Conservation (phyloP, 1,140 invertebrate species). For the Brachionus paranguensis region DNA sequence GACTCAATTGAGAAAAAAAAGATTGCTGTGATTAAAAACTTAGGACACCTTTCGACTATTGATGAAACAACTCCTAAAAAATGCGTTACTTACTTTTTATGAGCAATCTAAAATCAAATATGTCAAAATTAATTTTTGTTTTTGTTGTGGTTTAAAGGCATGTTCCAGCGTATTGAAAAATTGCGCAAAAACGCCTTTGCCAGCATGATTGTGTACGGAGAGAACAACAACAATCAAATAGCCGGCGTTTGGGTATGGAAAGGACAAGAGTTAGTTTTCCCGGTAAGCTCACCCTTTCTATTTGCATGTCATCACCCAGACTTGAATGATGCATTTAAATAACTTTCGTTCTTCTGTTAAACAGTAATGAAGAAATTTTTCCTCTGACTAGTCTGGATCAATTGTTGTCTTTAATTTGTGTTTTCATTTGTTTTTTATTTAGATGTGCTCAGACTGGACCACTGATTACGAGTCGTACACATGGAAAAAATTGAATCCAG, state of each 20-base stretch:
- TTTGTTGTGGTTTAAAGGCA: constrained; percentile 59
- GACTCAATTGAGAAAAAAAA: neutral
- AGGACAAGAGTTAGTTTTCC: constrained; percentile 85
- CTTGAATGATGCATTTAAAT: neutral
- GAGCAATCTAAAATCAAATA: neutral
- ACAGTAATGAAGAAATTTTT: constrained; percentile 21
- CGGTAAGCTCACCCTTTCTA: constrained; percentile 58
- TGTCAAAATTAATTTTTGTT: neutral
- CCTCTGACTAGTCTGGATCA: neutral
- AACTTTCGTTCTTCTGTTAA: constrained; percentile 11
- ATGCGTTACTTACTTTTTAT: constrained; percentile 39
- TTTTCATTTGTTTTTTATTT: constrained; percentile 49
- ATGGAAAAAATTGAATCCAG: constrained; percentile 89
- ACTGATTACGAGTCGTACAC: constrained; percentile 92
- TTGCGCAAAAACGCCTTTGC: constrained; percentile 92
- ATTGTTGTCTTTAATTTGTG: neutral
- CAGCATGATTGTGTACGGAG: constrained; percentile 84
- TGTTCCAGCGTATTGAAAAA: constrained; percentile 96
- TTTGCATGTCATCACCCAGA: constrained; percentile 56
- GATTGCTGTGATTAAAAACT: constrained; percentile 38
- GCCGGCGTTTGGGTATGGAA: constrained; percentile 95
- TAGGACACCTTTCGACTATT: constrained; percentile 37
- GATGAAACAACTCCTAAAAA: constrained; percentile 21
- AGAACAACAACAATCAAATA: constrained; percentile 83
- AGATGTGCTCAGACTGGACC: constrained; percentile 83